Evolutionary conservation across 2,888 invertebrate genomes (phyloP).

Genomic region (Nomada hirtipes): DNA sequence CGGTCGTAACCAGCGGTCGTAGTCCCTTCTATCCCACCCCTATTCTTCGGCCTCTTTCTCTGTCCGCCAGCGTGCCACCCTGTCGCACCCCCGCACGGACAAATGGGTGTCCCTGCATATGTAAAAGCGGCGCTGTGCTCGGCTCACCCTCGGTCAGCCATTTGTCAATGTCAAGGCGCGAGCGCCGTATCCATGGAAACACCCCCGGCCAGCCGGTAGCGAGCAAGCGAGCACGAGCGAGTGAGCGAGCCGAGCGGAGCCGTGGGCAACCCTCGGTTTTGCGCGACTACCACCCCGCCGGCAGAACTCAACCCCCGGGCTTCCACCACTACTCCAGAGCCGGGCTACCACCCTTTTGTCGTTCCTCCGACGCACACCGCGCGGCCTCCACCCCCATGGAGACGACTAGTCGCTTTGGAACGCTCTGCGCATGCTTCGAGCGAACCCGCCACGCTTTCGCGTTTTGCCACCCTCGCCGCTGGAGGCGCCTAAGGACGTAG

Average conservation of each 20-base stretch:
- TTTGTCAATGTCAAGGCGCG: constrained; percentile 85
- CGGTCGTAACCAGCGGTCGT: constrained; percentile 52
- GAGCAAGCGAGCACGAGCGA: constrained; percentile 71
- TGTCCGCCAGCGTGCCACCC: constrained; percentile 39
- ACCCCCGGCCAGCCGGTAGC: constrained; percentile 78
- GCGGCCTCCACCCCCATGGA: constrained; percentile 32
- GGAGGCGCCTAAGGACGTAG: constrained; percentile 78
- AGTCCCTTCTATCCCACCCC: constrained; percentile 23
- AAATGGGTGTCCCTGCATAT: constrained; percentile 85
- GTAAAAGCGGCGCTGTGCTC: constrained; percentile 84
- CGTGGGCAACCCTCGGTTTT: constrained; percentile 72
- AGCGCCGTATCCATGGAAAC: constrained; percentile 84
- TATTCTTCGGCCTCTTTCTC: constrained; percentile 39
- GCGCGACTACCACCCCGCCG: constrained; percentile 72
- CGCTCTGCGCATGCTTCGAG: constrained; percentile 64
- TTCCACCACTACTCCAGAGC: constrained; percentile 58
- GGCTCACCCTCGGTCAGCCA: constrained; percentile 83
- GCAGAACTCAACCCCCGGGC: constrained; percentile 73
- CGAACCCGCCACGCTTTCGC: constrained; percentile 29
- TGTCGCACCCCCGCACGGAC: constrained; percentile 80
- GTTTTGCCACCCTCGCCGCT: constrained; percentile 67
- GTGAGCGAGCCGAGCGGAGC: constrained; percentile 67
- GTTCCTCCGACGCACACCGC: constrained; percentile 33
- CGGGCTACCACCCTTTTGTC: constrained; percentile 61
- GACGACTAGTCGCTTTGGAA: constrained; percentile 56